Evolutionary conservation across 2,113 vertebrate genomes (phyloP), one percentile per base, ranked within the genome.

Genomic region (Patagioenas fasciata): DNA sequence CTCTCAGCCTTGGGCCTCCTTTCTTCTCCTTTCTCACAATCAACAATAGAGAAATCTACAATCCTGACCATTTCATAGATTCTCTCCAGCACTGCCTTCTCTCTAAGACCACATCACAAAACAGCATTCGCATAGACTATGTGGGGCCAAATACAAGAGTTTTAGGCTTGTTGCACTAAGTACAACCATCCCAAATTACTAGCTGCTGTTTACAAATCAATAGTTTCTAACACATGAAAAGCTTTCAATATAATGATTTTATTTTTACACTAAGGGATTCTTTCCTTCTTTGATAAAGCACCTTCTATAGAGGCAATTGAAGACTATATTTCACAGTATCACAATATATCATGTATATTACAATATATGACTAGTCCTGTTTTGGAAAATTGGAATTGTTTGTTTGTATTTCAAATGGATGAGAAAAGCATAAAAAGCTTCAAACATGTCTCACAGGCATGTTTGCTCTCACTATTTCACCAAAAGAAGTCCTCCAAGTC

Each of bases 401-500:
- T 95, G 80, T 87, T 95, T 95, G 47, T 95, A 78, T 91, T 94
- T 91, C 50, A 84, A 81, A 88, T 28, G 70, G 65, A 91, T 71
- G 72, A 88, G 51, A 66, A 88, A 88, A 93, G 71, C 26, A 88
- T 53, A 50, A 92, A 92, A 96, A 88, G 44, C 61, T 94, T 87
- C 93, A 69, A 95, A 92, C 73, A 57, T 73, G 64, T 96, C 85
- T 96, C 85, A 72, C 9, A 95, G 65, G 82, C 90, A 69, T 65
- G 53, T 64, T 94, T 92, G 89, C 88, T 85, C 69, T 89, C 51
- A 47, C 19, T 44, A 23, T 40, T 84, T 65, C 61, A 90, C 69
- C 80, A 91, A 78, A 90, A 91, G 67, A 90, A 95, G 85, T 74
- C 88, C 91, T 94, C 91, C 93, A 94, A 96, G 85, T 95, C 92